Conservation (phyloP, 2,113 vertebrate species). For the Ardeotis arabs region DNA sequence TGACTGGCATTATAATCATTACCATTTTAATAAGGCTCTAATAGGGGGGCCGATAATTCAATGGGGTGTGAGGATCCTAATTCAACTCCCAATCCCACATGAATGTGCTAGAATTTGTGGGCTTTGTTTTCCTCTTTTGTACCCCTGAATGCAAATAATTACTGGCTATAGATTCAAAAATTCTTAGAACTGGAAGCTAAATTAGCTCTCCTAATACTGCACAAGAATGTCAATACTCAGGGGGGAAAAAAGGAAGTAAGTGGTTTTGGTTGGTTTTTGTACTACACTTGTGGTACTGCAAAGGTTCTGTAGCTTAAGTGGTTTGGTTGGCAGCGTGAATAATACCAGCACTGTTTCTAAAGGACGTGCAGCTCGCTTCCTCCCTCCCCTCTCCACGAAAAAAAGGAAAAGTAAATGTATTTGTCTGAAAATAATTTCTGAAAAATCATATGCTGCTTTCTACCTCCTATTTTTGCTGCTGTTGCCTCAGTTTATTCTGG, state of each 20-base stretch:
- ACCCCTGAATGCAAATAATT: slow-evolving; percentile 87
- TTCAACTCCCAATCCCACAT: slow-evolving; percentile 85
- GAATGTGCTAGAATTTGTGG: slow-evolving; percentile 87
- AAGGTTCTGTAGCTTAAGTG: slow-evolving; percentile 79
- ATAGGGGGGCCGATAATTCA: slow-evolving; percentile 85
- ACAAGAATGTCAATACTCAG: slow-evolving; percentile 86
- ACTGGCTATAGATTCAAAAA: slow-evolving; percentile 87
- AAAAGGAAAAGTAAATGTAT: slow-evolving; percentile 57
- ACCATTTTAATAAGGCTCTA: slow-evolving; percentile 87
- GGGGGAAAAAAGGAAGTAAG: slow-evolving; percentile 76
- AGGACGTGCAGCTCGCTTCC: slow-evolving; percentile 42
- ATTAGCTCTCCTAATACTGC: slow-evolving; percentile 85
- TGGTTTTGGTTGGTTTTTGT: slow-evolving; percentile 71
- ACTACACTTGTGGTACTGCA: slow-evolving; percentile 78
- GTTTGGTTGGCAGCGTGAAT: slow-evolving; percentile 78
- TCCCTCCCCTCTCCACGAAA: background rate
- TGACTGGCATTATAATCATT: slow-evolving; percentile 85
- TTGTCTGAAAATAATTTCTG: slow-evolving; percentile 29
- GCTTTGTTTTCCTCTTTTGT: slow-evolving; percentile 86
- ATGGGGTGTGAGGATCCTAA: slow-evolving; percentile 85
- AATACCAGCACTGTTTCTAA: slow-evolving; percentile 75
- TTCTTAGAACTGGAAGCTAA: slow-evolving; percentile 86
- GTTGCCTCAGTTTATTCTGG: background rate
- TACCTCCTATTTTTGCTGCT: slow-evolving; percentile 2
- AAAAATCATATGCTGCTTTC: background rate